Conservation (phyloP, 2,888 invertebrate genomes). For the Zootermopsis nevadensis region DNA sequence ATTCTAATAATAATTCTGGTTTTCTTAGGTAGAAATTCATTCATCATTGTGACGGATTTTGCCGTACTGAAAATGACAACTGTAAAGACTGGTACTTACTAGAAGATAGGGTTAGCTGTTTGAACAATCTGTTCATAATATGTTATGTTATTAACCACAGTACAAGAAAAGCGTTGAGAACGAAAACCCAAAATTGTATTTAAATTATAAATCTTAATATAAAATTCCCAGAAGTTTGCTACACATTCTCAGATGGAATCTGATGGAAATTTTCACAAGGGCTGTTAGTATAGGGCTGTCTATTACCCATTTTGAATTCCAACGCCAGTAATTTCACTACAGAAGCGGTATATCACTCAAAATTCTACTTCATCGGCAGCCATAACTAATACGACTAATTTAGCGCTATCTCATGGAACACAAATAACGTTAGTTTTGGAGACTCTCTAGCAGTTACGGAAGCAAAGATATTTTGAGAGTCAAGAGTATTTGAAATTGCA, state of each 20-base stretch:
- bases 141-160: background rate
- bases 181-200: background rate
- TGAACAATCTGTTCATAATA: background rate
- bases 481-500: no score
- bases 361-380: background rate
- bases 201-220: background rate
- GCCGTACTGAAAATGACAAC: background rate
- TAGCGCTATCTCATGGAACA: conserved; percentile 16
- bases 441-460: no score
- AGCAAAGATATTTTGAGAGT: no score
- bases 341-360: background rate
- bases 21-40: background rate
- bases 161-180: background rate
- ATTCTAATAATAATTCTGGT: background rate
- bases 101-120: background rate
- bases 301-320: background rate
- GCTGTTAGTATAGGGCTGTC: background rate
- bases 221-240: background rate
- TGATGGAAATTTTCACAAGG: background rate
- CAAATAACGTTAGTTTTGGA: no score
- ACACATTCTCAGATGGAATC: background rate
- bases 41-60: background rate
- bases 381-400: conserved; percentile 16
- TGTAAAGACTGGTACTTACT: background rate
- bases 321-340: background rate